Percentiles rank a stretch among this genome's conserved stretches.
These are phyloP conservation scores for Drosophila kanekoi DNA, from an alignment of 2,888 invertebrate genomes.

Conservation along the genomic window DNA sequence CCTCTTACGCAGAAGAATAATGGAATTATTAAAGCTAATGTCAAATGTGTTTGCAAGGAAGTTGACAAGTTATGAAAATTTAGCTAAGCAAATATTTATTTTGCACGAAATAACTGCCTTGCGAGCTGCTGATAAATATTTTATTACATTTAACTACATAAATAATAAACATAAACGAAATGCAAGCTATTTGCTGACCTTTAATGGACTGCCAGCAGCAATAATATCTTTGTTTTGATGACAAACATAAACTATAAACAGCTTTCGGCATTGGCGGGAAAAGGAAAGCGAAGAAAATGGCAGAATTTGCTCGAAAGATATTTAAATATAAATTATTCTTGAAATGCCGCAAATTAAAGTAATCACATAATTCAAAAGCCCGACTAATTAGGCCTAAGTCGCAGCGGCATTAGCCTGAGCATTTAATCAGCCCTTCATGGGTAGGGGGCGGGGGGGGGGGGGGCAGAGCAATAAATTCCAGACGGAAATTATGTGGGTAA, in stretches of 20 bases:
- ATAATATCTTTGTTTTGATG: constrained; percentile 33
- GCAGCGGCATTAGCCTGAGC: constrained; percentile 30
- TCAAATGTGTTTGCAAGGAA: background rate
- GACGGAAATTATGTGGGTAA: constrained; percentile 51
- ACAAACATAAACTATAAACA: constrained; percentile 46
- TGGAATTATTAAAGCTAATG: background rate
- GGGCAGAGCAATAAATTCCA: constrained; percentile 57
- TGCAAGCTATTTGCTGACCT: constrained; percentile 12
- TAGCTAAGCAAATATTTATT: background rate
- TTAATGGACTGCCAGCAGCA: constrained; percentile 24
- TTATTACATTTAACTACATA: background rate
- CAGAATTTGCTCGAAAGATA: constrained; percentile 1
- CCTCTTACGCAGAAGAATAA: background rate
- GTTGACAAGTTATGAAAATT: background rate
- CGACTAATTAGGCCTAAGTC: constrained; percentile 57
- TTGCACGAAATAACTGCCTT: background rate
- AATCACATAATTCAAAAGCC: constrained; percentile 34
- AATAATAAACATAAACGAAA: constrained; percentile 6
- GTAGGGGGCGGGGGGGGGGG: constrained; percentile 11
- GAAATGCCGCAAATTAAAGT: background rate
- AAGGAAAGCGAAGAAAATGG: background rate
- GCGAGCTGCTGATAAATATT: constrained; percentile 7
- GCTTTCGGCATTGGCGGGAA: constrained; percentile 18
- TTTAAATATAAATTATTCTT: background rate
- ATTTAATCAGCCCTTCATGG: constrained; percentile 33